A percentile compares a stretch with the other conserved stretches of the same genome.
phyloP scores from a whole-genome alignment of 2,113 vertebrate genomes.

The Sinocyclocheilus rhinocerous region DNA sequence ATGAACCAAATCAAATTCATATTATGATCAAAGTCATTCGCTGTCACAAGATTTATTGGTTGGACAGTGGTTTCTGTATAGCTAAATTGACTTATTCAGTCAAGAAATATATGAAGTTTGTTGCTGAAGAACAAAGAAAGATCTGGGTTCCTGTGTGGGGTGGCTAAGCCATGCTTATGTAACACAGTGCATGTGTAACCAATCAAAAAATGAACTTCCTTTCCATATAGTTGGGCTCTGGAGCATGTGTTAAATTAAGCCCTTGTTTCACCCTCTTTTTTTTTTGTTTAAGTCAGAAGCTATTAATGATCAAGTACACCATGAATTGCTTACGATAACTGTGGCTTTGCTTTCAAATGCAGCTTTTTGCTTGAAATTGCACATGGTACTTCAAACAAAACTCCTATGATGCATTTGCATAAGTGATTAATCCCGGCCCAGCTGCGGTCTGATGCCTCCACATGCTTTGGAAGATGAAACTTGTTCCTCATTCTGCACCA shows the following conservation, averaged over 20 bases:
- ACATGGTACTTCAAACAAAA: slow-evolving; percentile 38
- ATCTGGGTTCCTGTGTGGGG: neutral
- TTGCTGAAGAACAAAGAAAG: slow-evolving; percentile 24
- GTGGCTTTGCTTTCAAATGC: neutral
- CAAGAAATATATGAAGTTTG: slow-evolving; percentile 24
- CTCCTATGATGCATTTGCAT: slow-evolving; percentile 27
- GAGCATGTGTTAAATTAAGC: slow-evolving; percentile 34
- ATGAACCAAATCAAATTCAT: slow-evolving; percentile 23
- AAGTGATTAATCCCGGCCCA: slow-evolving; percentile 33
- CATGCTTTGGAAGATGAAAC: slow-evolving; percentile 28
- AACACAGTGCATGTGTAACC: slow-evolving; percentile 44
- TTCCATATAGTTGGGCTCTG: neutral
- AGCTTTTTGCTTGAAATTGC: slow-evolving; percentile 28
- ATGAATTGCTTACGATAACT: slow-evolving; percentile 34
- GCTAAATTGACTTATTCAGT: neutral
- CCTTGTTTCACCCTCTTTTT: slow-evolving; percentile 36
- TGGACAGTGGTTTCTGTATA: neutral
- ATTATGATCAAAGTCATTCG: neutral
- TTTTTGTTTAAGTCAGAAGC: slow-evolving; percentile 19
- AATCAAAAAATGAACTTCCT: slow-evolving; percentile 44
- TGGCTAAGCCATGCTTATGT: slow-evolving; percentile 15
- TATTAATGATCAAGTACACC: slow-evolving; percentile 19
- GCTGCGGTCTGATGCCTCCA: slow-evolving; percentile 28
- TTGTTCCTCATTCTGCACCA: slow-evolving; percentile 1
- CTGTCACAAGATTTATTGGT: neutral